These are phyloP conservation scores for Athetis lepigone DNA, from an alignment of 2,888 invertebrate genomes.

Conservation along the genomic window DNA sequence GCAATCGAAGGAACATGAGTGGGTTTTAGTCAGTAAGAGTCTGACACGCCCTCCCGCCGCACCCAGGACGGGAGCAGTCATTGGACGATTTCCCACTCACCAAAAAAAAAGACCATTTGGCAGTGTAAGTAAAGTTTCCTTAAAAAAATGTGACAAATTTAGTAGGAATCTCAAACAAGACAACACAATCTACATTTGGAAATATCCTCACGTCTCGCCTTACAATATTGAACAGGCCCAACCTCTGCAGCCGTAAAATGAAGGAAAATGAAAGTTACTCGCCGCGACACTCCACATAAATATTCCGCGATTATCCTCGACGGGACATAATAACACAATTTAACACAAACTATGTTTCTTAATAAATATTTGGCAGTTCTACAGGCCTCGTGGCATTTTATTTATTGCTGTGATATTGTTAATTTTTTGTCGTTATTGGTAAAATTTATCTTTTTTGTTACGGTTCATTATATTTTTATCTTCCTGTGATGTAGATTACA, in stretches of 20 bases:
- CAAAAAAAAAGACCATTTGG: too few species aligned
- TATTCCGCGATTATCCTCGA: slow-evolving; percentile 38
- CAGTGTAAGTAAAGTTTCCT: too few species aligned
- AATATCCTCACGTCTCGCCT: slow-evolving; percentile 41
- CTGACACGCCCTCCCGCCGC: too few species aligned
- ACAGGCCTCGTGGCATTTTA: slow-evolving; percentile 8
- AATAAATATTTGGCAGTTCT: slow-evolving; percentile 13
- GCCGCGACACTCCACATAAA: slow-evolving; percentile 38
- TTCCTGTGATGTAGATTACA: background rate
- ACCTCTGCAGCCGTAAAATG: slow-evolving; percentile 30
- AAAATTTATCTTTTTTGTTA: background rate
- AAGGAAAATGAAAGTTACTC: slow-evolving; percentile 42
- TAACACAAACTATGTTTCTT: slow-evolving; percentile 32
- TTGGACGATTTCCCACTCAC: too few species aligned
- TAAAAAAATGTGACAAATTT: too few species aligned
- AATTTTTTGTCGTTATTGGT: background rate
- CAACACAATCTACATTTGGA: slow-evolving; percentile 1
- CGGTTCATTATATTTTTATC: background rate
- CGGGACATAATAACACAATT: slow-evolving; percentile 40
- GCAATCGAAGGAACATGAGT: too few species aligned
- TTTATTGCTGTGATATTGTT: slow-evolving; percentile 7
- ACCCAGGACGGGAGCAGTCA: too few species aligned
- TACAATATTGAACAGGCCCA: slow-evolving; percentile 18
- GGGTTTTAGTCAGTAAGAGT: too few species aligned
- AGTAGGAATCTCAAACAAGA: slow-evolving; percentile 13